Conservation (phyloP, 2,888 invertebrate genomes). For the Hyles lineata region DNA sequence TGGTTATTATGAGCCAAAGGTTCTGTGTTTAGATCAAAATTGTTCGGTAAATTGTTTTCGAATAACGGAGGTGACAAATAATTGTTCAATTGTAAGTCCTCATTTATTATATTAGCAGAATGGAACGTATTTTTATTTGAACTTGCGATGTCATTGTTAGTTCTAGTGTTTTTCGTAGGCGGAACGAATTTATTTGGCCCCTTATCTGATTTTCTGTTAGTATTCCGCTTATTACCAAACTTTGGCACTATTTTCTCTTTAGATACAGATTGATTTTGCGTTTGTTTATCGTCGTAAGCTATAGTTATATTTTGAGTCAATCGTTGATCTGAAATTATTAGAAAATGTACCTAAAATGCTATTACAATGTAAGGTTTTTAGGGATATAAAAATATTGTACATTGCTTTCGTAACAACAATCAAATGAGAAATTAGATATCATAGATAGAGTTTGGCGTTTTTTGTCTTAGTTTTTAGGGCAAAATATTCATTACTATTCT, state of each 20-base stretch:
- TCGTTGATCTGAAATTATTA: slow-evolving; percentile 12
- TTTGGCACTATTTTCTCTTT: slow-evolving; percentile 48
- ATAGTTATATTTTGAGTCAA: not conserved
- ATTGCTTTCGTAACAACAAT: too few species aligned
- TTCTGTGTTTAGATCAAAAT: not conserved
- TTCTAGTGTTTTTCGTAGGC: slow-evolving; percentile 39
- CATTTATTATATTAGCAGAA: not conserved
- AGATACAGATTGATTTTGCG: not conserved
- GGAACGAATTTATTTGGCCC: slow-evolving; percentile 62
- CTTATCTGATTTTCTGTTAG: slow-evolving; percentile 30
- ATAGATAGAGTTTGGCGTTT: too few species aligned
- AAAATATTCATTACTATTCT: too few species aligned
- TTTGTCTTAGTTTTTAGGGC: too few species aligned
- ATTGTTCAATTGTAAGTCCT: not conserved
- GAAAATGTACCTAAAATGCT: not conserved
- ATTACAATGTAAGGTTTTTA: not conserved
- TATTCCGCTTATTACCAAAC: slow-evolving; percentile 54
- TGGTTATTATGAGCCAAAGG: not conserved
- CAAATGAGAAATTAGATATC: too few species aligned
- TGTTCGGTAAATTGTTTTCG: not conserved
- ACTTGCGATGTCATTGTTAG: not conserved
- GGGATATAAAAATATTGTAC: too few species aligned
- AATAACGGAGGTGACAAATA: slow-evolving; percentile 13
- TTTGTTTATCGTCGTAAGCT: not conserved
- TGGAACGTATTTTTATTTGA: not conserved